A percentile compares a stretch with the other conserved stretches of the same genome.
Evolutionary conservation across 2,888 invertebrate genomes (phyloP).

Genomic region (Portevinia maculata): DNA sequence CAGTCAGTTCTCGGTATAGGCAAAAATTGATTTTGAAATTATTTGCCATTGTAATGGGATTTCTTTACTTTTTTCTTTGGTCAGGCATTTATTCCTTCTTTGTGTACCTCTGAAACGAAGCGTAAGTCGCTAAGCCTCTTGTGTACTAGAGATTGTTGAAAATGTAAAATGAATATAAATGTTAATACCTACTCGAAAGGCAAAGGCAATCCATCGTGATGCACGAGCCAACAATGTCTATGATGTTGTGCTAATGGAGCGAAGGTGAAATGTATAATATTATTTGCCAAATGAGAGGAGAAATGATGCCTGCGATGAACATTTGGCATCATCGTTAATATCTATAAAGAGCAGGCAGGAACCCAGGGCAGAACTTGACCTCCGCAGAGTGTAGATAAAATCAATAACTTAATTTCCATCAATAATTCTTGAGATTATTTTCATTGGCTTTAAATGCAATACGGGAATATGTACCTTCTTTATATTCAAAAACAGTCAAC

Average conservation of each 20-base stretch:
- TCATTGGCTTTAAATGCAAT: conserved; percentile 3
- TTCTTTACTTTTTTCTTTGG: conserved; percentile 13
- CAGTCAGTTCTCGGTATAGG: conserved; percentile 3
- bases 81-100: conserved; percentile 31
- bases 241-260: neutral
- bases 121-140: conserved; percentile 34
- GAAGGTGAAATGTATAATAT: conserved; percentile 46
- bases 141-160: conserved; percentile 18
- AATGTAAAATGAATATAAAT: conserved; percentile 42
- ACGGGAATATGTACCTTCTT: conserved; percentile 23
- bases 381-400: conserved; percentile 74
- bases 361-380: conserved; percentile 41
- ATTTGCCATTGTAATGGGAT: conserved; percentile 54
- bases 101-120: conserved; percentile 4
- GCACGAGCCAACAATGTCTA: conserved; percentile 52
- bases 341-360: conserved; percentile 23
- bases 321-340: conserved; percentile 28
- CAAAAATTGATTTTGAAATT: conserved; percentile 60
- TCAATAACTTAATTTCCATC: conserved; percentile 20
- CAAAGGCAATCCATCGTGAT: conserved; percentile 39
- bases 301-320: conserved; percentile 3
- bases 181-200: conserved; percentile 28
- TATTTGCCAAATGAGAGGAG: conserved; percentile 24
- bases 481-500: conserved; percentile 37
- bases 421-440: conserved; percentile 19